Evolutionary conservation across 2,113 vertebrate species (phyloP), one percentile per base, ranked within the genome.

Genomic region (Electrona antarctica): DNA sequence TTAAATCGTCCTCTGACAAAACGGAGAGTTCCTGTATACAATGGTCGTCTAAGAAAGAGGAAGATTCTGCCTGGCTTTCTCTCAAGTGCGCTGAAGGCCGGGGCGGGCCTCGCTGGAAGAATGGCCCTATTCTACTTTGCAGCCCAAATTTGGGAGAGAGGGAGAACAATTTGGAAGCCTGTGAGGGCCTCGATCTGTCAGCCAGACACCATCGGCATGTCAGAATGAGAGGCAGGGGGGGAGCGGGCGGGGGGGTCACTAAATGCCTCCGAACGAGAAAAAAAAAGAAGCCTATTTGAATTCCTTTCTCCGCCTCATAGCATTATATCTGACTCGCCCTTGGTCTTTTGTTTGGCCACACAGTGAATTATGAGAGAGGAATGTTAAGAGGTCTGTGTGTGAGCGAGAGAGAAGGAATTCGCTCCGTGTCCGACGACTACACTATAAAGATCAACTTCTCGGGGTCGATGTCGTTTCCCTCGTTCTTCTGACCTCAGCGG

Each of bases 251-350:
- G n/a, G 83, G 73, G 86, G 84, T 71, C 84, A 71, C 74, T 83
- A 91, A 91, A 90, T 86, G 82, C 71, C 83, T 88, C 78, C 0
- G 73, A 81, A 85, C 80, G 90, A 21, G 90, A 88, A 85, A 80
- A 77, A 77, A 74, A 83, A 70, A 80, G 73, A 85, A 87, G 33
- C 29, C 29, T 33, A 33, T 80, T 86, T 74, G 71, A 71, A 86
- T 76, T 79, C 69, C 80, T 81, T 67, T 77, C 73, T 78, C 81
- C 68, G 79, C 82, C 86, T 69, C 61, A 71, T 60, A 64, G 69
- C 54, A 49, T 55, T 60, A 78, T 64, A 82, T 80, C 69, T 67
- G 79, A 71, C 81, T 85, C 77, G 76, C 86, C 69, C 66, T 74
- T 77, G 73, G 67, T 65, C 76, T 85, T 71, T 86, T 88, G 78